Percentiles rank a stretch among this genome's conserved stretches.
These are phyloP conservation scores for Diploptera punctata DNA, from an alignment of 2,888 invertebrate species.

Conservation along the genomic window DNA sequence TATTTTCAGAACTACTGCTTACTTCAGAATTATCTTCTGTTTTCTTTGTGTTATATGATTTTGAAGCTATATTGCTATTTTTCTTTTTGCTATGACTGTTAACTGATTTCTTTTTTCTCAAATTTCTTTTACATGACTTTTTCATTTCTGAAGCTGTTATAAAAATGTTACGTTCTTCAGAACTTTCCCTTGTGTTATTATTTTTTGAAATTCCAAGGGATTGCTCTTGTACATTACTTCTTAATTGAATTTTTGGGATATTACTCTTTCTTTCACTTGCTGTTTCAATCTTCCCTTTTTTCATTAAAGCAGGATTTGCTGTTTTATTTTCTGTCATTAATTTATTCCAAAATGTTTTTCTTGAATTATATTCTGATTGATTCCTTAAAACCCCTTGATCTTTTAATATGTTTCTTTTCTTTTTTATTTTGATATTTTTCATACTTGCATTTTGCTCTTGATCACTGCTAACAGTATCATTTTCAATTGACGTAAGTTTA, in stretches of 20 bases:
- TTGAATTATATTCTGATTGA: background rate
- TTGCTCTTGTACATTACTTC: too few relatives aligned
- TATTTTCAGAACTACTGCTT: background rate
- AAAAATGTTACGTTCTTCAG: background rate
- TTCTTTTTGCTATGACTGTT: too few relatives aligned
- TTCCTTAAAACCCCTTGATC: background rate
- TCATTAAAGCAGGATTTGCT: too few relatives aligned
- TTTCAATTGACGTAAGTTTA: background rate
- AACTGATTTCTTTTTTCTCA: too few relatives aligned
- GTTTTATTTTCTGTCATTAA: too few relatives aligned
- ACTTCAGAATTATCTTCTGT: background rate
- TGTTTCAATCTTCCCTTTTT: too few relatives aligned
- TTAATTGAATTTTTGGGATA: too few relatives aligned
- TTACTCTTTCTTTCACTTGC: too few relatives aligned
- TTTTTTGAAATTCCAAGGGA: background rate
- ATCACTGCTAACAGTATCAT: background rate
- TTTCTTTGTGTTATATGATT: background rate
- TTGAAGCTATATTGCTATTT: background rate
- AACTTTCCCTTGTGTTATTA: background rate
- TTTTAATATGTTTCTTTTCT: background rate
- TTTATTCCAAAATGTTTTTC: background rate
- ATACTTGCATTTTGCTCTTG: background rate
- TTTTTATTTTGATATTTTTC: background rate
- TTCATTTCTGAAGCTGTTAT: too few relatives aligned
- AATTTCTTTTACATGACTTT: too few relatives aligned